Percentiles rank a stretch among this genome's conserved stretches.
Evolutionary conservation across 2,113 vertebrate genomes (phyloP).

Genomic region (Paratilapia polleni): DNA sequence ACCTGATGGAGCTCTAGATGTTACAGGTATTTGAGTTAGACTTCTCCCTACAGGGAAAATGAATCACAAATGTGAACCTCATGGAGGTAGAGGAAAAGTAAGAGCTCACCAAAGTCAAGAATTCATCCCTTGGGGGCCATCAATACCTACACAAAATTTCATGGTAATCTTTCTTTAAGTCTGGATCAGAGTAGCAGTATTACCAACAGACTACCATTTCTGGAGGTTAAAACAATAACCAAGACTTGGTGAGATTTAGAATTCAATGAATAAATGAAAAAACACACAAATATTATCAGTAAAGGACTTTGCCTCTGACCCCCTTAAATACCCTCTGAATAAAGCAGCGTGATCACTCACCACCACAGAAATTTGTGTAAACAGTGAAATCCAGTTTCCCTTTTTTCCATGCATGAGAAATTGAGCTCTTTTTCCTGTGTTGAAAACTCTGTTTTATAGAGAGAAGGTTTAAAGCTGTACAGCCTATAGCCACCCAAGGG

Average conservation of each 20-base stretch:
- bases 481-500: slow-evolving; percentile 38
- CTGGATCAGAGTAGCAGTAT: not conserved
- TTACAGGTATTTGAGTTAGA: not conserved
- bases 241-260: not conserved
- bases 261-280: not conserved
- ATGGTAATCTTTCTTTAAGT: not conserved
- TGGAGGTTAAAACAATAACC: not conserved
- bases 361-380: not conserved
- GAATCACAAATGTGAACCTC: not conserved
- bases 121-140: not conserved
- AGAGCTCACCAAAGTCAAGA: not conserved
- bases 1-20: not conserved
- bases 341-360: not conserved
- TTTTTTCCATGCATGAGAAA: slow-evolving; percentile 1
- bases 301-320: not conserved
- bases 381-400: not conserved
- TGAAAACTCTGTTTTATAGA: not conserved
- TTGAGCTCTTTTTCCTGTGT: not conserved
- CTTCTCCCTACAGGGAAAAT: not conserved
- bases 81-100: not conserved
- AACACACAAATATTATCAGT: not conserved
- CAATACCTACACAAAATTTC: not conserved
- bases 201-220: not conserved
- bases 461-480: slow-evolving; percentile 49
- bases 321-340: too few species aligned